Percentiles rank a stretch among this genome's conserved stretches.
phyloP scores from a whole-genome alignment of 2,888 invertebrate species.

The Drosophila anomalata region DNA sequence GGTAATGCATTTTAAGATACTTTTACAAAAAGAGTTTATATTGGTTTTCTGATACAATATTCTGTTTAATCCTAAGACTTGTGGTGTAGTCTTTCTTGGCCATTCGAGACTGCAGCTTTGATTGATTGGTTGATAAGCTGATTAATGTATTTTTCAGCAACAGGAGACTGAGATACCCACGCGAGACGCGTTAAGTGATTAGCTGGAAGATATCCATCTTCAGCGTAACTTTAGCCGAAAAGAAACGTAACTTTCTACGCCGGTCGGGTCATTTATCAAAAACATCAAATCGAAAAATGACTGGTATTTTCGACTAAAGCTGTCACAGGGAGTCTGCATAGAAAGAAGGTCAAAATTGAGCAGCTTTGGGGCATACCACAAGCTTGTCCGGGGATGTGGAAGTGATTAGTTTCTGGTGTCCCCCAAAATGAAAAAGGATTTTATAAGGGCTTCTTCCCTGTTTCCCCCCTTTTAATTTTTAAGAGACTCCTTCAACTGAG shows the following conservation, averaged over 20 bases:
- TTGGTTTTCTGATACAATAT: too few species aligned
- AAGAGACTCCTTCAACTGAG: conserved; percentile 17
- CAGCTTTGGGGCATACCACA: conserved; percentile 24
- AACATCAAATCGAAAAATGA: conserved; percentile 44
- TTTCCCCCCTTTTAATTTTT: conserved; percentile 40
- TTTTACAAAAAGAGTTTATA: background rate
- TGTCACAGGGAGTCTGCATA: conserved; percentile 56
- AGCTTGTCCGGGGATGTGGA: conserved; percentile 51
- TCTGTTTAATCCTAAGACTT: conserved; percentile 2
- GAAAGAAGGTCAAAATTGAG: conserved; percentile 52
- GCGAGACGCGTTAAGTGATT: conserved; percentile 45
- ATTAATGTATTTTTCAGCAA: conserved; percentile 48
- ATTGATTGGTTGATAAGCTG: conserved; percentile 64
- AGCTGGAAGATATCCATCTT: conserved; percentile 38
- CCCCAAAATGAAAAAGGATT: conserved; percentile 17
- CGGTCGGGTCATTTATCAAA: conserved; percentile 49
- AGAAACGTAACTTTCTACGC: conserved; percentile 20
- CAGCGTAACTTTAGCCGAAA: conserved; percentile 19
- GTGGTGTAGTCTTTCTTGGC: background rate
- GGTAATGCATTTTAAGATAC: background rate
- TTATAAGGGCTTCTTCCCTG: conserved; percentile 22
- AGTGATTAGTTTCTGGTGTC: conserved; percentile 54
- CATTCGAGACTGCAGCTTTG: conserved; percentile 35
- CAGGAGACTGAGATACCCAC: conserved; percentile 4
- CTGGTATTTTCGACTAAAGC: conserved; percentile 42